Conservation (phyloP, 2,113 vertebrate genomes). For the Ptyas mucosa region DNA sequence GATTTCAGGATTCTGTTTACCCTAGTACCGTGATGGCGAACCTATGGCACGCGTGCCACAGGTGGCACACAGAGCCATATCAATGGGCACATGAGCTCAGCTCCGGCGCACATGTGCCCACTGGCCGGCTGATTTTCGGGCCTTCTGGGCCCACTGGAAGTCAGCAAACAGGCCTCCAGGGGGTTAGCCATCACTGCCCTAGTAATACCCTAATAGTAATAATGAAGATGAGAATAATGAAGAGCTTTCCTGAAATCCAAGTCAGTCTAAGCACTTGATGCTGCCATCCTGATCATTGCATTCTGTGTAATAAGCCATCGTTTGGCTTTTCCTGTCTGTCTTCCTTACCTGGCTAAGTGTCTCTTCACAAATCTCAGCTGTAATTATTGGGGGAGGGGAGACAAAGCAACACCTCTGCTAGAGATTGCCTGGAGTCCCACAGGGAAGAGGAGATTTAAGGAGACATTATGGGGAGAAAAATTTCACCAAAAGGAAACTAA, state of each 20-base stretch:
- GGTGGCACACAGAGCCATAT: too few relatives aligned
- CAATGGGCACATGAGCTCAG: too few relatives aligned
- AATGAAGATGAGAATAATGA: neutral
- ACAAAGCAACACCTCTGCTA: neutral
- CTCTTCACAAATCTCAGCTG: neutral
- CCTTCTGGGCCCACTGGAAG: too few relatives aligned
- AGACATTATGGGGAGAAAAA: neutral
- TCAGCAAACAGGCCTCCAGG: too few relatives aligned
- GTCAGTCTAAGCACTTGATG: neutral
- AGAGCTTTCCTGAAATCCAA: neutral
- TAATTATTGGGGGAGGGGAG: neutral
- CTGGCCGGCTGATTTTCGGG: too few relatives aligned
- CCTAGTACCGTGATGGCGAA: too few relatives aligned
- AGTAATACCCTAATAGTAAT: neutral
- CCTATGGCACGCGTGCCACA: too few relatives aligned
- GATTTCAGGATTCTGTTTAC: neutral
- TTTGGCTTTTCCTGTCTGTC: neutral
- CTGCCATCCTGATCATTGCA: neutral
- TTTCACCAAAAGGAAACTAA: neutral
- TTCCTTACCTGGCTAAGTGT: neutral
- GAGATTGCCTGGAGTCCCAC: neutral
- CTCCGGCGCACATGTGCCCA: too few relatives aligned
- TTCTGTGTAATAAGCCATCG: neutral
- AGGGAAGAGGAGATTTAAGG: neutral
- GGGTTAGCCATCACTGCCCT: too few relatives aligned